A percentile compares a stretch with the other conserved stretches of the same genome.
Conservation (phyloP, 2,888 invertebrate species). For the Pristionchus mayeri region DNA sequence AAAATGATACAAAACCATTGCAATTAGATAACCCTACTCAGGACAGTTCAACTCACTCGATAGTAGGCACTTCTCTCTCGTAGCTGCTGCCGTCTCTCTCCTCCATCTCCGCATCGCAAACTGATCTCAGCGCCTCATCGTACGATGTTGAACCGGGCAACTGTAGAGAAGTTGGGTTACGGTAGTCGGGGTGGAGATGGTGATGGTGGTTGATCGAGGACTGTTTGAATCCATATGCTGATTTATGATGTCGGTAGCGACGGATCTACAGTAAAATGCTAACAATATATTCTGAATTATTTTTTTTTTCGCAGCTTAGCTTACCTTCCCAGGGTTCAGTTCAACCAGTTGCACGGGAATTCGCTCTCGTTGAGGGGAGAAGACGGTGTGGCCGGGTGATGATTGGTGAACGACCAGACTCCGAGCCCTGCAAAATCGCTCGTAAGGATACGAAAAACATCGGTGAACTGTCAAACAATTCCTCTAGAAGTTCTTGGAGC, state of each 20-base stretch:
- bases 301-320: not conserved
- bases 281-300: not conserved
- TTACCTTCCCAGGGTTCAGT: constrained; percentile 32
- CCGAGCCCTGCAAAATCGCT: constrained; percentile 44
- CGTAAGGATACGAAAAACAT: too few species aligned
- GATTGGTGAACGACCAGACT: constrained; percentile 34
- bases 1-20: too few species aligned
- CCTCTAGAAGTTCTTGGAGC: not conserved
- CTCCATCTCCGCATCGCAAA: constrained; percentile 29
- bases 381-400: not conserved
- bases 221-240: not conserved
- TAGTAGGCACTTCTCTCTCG: constrained; percentile 31
- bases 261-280: not conserved
- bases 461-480: too few species aligned
- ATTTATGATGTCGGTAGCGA: not conserved
- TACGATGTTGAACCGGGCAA: constrained; percentile 60
- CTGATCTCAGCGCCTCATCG: constrained; percentile 59
- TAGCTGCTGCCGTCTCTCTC: constrained; percentile 44
- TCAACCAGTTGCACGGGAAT: constrained; percentile 20
- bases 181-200: not conserved
- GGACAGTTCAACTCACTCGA: constrained; percentile 50
- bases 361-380: constrained; percentile 2
- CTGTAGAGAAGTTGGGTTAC: not conserved
- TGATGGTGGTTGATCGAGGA: too few species aligned
- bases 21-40: not conserved